Conservation (phyloP, 2,797 vertebrate genomes). For the Poeciliopsis presidionis region DNA sequence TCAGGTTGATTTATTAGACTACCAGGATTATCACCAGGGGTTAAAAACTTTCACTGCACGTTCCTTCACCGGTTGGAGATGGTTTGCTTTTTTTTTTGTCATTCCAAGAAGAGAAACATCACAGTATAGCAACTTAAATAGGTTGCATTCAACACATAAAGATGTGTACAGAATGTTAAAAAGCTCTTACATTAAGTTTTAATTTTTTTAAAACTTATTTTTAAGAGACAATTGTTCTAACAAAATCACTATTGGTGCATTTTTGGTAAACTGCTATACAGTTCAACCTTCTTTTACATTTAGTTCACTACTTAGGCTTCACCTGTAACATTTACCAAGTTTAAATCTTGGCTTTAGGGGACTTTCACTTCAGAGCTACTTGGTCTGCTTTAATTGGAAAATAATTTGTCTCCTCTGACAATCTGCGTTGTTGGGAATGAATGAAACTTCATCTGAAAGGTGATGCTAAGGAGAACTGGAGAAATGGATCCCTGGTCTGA, state of each 20-base stretch:
- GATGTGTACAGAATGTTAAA: background rate
- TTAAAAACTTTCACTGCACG: conserved; percentile 14
- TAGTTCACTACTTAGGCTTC: background rate
- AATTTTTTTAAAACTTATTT: background rate
- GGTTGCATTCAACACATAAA: background rate
- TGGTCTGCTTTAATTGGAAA: background rate
- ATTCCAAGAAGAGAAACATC: conserved; percentile 8
- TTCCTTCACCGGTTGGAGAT: conserved; percentile 19
- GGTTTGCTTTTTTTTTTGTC: conserved; percentile 19
- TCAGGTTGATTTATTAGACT: conserved; percentile 28
- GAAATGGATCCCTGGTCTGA: background rate
- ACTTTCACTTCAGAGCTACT: background rate
- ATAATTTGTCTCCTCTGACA: background rate
- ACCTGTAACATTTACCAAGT: background rate
- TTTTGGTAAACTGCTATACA: background rate
- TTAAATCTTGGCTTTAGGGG: background rate
- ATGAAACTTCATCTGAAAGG: background rate
- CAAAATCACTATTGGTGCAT: background rate
- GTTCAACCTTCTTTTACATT: background rate
- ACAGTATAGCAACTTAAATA: conserved; percentile 38
- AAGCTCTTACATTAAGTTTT: background rate
- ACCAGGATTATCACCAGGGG: conserved; percentile 20
- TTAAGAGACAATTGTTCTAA: background rate
- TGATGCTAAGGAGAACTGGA: background rate
- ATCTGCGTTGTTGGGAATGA: background rate